Conservation (phyloP, 2,113 vertebrate genomes). For the Macaca nemestrina region DNA sequence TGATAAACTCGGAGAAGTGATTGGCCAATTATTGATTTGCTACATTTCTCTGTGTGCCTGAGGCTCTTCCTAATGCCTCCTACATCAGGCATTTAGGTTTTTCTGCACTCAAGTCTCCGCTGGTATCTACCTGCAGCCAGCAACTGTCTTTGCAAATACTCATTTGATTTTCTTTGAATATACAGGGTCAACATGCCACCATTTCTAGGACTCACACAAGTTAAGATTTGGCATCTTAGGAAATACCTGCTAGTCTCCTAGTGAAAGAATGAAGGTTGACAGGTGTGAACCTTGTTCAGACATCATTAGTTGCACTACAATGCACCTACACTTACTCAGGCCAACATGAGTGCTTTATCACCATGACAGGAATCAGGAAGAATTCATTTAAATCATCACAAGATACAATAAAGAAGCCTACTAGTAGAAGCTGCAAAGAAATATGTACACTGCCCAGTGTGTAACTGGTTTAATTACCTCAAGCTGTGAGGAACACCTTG, state of each 20-base stretch:
- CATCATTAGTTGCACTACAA: constrained; percentile 6
- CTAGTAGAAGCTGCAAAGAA: background rate
- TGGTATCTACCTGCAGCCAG: background rate
- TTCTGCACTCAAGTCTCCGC: background rate
- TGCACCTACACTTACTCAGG: background rate
- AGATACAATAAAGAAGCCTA: background rate
- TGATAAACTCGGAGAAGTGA: background rate
- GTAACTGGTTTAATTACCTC: constrained; percentile 9
- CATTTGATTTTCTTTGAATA: constrained; percentile 50
- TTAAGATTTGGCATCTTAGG: background rate
- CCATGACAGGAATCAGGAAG: background rate
- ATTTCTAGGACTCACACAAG: constrained; percentile 34
- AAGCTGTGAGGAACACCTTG: constrained; percentile 11
- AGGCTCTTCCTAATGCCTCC: background rate
- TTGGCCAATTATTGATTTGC: constrained; percentile 33
- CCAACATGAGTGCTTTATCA: background rate
- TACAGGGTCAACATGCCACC: background rate
- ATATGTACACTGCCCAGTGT: background rate
- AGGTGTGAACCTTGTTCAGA: constrained; percentile 48
- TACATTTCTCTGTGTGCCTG: constrained; percentile 13
- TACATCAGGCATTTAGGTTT: background rate
- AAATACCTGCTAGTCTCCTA: constrained; percentile 41
- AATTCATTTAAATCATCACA: background rate
- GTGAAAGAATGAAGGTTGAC: constrained; percentile 59
- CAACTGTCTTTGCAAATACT: background rate